Conservation (phyloP, 2,797 vertebrate species). For the Liasis olivaceus region DNA sequence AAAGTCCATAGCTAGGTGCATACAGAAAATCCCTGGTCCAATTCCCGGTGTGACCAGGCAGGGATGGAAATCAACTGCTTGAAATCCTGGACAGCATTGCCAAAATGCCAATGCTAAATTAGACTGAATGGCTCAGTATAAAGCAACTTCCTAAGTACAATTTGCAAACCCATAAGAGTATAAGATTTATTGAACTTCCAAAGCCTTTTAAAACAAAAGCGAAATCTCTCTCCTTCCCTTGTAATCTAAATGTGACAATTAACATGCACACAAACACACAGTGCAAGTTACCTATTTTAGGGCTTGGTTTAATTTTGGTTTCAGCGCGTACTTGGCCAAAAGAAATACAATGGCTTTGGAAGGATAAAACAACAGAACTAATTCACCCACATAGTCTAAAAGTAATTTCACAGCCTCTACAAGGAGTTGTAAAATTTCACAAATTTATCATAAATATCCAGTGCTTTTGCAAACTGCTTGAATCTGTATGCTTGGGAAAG, state of each 20-base stretch:
- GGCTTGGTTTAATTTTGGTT: slow-evolving; percentile 24
- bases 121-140: not conserved
- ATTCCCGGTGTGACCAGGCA: not conserved
- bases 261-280: not conserved
- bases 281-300: slow-evolving; percentile 11
- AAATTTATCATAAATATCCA: slow-evolving; percentile 25
- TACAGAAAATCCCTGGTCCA: not conserved
- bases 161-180: not conserved
- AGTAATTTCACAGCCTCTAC: slow-evolving; percentile 18
- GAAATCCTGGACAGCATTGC: not conserved
- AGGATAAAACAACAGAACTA: slow-evolving; percentile 22
- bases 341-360: slow-evolving; percentile 24
- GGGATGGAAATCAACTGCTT: not conserved
- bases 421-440: slow-evolving; percentile 31
- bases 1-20: not conserved
- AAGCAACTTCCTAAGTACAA: not conserved
- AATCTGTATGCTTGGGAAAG: slow-evolving; percentile 17
- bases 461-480: not conserved
- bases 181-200: not conserved
- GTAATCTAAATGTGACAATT: slow-evolving; percentile 14
- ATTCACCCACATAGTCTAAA: slow-evolving; percentile 10
- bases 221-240: not conserved
- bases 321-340: slow-evolving; percentile 19
- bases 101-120: not conserved
- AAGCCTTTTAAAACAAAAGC: not conserved